Conservation (phyloP, 2,113 vertebrate species). For the Ciconia stormi region DNA sequence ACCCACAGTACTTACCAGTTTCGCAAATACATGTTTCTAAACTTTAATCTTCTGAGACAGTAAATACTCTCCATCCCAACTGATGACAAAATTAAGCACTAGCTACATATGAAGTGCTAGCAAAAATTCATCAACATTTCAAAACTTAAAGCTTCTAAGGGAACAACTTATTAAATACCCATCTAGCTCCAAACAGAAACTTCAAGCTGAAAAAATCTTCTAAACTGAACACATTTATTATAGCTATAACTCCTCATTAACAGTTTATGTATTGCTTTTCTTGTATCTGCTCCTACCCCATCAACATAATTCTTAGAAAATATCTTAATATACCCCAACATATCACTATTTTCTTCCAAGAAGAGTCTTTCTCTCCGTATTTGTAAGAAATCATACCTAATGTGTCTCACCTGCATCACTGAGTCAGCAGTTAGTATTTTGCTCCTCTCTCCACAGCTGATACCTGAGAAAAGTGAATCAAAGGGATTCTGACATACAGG, state of each 20-base stretch:
- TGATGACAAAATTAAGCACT: not conserved
- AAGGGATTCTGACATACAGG: not conserved
- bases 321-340: not conserved
- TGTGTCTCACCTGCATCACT: not conserved
- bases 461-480: not conserved
- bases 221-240: not conserved
- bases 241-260: not conserved
- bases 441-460: not conserved
- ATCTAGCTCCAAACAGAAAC: not conserved
- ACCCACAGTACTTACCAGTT: not conserved
- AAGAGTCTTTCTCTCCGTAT: rapidly evolving
- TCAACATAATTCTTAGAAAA: not conserved
- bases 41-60: not conserved
- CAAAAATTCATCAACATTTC: not conserved
- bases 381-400: not conserved
- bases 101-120: not conserved
- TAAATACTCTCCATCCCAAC: not conserved
- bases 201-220: not conserved
- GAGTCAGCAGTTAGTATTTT: not conserved
- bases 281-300: no score
- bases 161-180: not conserved
- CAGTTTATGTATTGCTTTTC: not conserved
- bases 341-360: not conserved
- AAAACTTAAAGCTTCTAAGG: not conserved
- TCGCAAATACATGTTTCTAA: not conserved